Conservation (phyloP, 2,113 vertebrate species). For the Ptilorrhoa leucosticta region DNA sequence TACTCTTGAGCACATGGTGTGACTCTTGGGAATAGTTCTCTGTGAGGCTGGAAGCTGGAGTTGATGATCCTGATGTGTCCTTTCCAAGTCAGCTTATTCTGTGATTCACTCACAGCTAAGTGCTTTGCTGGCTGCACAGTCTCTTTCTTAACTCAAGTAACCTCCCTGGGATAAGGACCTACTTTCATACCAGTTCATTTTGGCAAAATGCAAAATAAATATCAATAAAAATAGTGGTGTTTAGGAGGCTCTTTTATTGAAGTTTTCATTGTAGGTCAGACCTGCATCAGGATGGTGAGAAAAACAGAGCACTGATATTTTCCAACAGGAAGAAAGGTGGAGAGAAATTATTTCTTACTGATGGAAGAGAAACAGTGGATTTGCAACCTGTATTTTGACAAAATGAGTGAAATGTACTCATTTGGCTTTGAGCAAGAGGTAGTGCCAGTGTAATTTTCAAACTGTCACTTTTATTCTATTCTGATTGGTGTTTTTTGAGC, state of each 20-base stretch:
- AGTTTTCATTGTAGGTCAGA: not conserved
- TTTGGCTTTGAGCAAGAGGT: not conserved
- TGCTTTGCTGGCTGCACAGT: not conserved
- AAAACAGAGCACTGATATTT: not conserved
- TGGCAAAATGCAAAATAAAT: not conserved
- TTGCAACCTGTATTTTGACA: conserved; percentile 19
- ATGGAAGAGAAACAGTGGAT: not conserved
- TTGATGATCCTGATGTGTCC: not conserved
- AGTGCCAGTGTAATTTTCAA: conserved; percentile 40
- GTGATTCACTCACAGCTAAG: not conserved
- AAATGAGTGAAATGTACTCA: conserved; percentile 11
- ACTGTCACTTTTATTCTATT: conserved; percentile 34
- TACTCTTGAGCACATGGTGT: fast-evolving
- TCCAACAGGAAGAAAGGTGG: not conserved
- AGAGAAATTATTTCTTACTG: not conserved
- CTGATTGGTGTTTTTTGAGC: conserved; percentile 23
- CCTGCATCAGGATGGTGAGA: not conserved
- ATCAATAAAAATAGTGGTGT: not conserved
- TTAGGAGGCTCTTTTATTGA: not conserved
- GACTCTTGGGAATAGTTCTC: not conserved
- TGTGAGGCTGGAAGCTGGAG: fast-evolving
- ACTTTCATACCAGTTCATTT: not conserved
- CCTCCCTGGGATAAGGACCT: not conserved
- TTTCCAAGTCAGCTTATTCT: not conserved
- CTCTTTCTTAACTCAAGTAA: not conserved